phyloP scores from a whole-genome alignment of 2,797 vertebrate species.

The Avahi laniger region DNA sequence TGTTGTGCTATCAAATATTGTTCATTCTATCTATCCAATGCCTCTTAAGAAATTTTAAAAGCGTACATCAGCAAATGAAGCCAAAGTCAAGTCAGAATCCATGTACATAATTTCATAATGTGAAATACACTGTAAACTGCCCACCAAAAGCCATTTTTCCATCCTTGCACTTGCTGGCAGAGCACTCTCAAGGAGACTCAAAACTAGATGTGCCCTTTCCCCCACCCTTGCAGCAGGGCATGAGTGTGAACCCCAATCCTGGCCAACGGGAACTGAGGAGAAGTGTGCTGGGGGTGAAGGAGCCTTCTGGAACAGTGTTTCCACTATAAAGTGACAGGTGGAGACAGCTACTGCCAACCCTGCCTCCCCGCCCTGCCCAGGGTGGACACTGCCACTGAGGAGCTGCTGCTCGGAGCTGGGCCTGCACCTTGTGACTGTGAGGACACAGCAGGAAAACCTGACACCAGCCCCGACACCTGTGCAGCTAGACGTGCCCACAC shows the following conservation, averaged over 20 bases:
- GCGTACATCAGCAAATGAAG: background rate
- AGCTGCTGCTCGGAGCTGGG: background rate
- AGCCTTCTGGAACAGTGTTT: background rate
- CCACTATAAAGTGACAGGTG: background rate
- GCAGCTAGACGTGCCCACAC: background rate
- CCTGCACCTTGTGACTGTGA: accelerated
- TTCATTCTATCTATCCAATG: background rate
- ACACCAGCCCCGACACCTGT: too few relatives aligned
- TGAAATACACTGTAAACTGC: background rate
- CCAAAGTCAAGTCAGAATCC: background rate
- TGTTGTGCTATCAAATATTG: background rate
- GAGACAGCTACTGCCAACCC: accelerated
- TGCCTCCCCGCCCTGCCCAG: accelerated
- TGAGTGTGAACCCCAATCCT: accelerated
- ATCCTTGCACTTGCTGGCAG: background rate
- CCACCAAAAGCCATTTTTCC: background rate
- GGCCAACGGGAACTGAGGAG: accelerated
- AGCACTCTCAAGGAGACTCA: background rate
- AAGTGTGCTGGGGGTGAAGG: background rate
- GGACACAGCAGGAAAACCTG: background rate
- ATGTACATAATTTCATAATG: background rate
- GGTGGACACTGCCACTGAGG: accelerated
- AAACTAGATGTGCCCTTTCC: background rate
- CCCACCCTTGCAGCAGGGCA: accelerated
- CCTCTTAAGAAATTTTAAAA: background rate